phyloP scores from a whole-genome alignment of 2,888 invertebrate genomes.

The Unio pictorum region DNA sequence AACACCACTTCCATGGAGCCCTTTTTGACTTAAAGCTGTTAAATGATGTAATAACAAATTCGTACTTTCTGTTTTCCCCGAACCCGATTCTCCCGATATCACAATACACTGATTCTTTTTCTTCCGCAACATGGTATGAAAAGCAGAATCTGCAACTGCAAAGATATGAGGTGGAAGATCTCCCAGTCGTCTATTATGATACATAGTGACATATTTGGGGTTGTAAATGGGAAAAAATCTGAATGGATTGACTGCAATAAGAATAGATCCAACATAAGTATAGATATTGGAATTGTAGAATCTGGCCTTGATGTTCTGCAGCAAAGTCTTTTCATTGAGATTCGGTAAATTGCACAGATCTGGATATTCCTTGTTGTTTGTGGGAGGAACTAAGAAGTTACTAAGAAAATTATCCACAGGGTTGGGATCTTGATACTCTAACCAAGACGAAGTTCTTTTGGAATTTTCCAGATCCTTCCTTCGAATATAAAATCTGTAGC shows the following conservation, averaged over 20 bases:
- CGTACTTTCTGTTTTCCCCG: slow-evolving; percentile 97
- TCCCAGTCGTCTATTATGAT: slow-evolving; percentile 92
- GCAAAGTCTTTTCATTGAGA: slow-evolving; percentile 91
- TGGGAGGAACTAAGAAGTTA: slow-evolving; percentile 91
- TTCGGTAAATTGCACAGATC: slow-evolving; percentile 96
- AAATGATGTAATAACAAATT: slow-evolving; percentile 95
- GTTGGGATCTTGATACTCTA: slow-evolving; percentile 78
- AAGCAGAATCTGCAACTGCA: slow-evolving; percentile 94
- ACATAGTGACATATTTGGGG: slow-evolving; percentile 95
- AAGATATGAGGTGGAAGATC: slow-evolving; percentile 97
- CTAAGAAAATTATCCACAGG: slow-evolving; percentile 86
- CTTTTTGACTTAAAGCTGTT: slow-evolving; percentile 93
- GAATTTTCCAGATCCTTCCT: slow-evolving; percentile 80
- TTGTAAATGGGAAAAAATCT: slow-evolving; percentile 96
- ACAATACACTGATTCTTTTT: slow-evolving; percentile 94
- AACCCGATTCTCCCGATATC: slow-evolving; percentile 94
- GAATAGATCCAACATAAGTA: slow-evolving; percentile 95
- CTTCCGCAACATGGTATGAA: slow-evolving; percentile 93
- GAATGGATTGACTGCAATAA: slow-evolving; percentile 93
- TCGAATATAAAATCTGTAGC: slow-evolving; percentile 85
- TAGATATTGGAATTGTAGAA: slow-evolving; percentile 95
- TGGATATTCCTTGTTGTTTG: slow-evolving; percentile 91
- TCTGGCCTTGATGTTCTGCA: slow-evolving; percentile 88
- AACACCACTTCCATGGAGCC: slow-evolving; percentile 89
- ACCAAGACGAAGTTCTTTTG: slow-evolving; percentile 75